phyloP scores from a whole-genome alignment of 1,140 invertebrate species.

The Solenopsis fugax region DNA sequence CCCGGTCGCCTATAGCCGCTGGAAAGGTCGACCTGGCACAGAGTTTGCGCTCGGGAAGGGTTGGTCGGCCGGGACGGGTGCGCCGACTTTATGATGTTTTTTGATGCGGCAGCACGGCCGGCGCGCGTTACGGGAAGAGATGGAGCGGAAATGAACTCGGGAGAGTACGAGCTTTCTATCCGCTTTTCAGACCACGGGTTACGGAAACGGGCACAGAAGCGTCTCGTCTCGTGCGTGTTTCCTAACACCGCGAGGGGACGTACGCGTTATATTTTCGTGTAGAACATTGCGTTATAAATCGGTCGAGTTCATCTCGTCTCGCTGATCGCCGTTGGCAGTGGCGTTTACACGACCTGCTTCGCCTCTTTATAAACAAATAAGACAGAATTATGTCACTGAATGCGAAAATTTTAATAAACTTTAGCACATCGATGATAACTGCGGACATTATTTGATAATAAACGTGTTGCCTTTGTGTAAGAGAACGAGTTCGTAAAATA shows the following conservation, averaged over 20 bases:
- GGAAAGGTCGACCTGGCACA: slow-evolving; percentile 35
- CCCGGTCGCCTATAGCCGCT: slow-evolving; percentile 21
- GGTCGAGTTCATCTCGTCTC: slow-evolving; percentile 66
- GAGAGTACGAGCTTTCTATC: slow-evolving; percentile 74
- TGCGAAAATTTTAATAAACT: background rate
- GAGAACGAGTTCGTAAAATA: background rate
- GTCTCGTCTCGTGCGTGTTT: slow-evolving; percentile 6
- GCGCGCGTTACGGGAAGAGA: slow-evolving; percentile 44
- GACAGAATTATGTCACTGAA: background rate
- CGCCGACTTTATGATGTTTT: slow-evolving; percentile 78
- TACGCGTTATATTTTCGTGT: slow-evolving; percentile 64
- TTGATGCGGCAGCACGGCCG: slow-evolving; percentile 74
- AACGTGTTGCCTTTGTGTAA: background rate
- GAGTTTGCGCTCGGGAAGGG: slow-evolving; percentile 31
- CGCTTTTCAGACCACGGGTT: slow-evolving; percentile 70
- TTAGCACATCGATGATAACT: background rate
- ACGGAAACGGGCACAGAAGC: slow-evolving; percentile 74
- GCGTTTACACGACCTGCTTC: background rate
- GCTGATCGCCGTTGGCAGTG: slow-evolving; percentile 50
- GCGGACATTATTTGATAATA: background rate
- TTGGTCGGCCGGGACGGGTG: slow-evolving; percentile 29
- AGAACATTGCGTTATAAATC: slow-evolving; percentile 70
- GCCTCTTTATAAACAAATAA: slow-evolving; percentile 15
- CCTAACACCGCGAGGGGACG: background rate
- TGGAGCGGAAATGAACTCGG: slow-evolving; percentile 76